Evolutionary conservation across 2,797 vertebrate species (phyloP).

Genomic region (Parambassis ranga): DNA sequence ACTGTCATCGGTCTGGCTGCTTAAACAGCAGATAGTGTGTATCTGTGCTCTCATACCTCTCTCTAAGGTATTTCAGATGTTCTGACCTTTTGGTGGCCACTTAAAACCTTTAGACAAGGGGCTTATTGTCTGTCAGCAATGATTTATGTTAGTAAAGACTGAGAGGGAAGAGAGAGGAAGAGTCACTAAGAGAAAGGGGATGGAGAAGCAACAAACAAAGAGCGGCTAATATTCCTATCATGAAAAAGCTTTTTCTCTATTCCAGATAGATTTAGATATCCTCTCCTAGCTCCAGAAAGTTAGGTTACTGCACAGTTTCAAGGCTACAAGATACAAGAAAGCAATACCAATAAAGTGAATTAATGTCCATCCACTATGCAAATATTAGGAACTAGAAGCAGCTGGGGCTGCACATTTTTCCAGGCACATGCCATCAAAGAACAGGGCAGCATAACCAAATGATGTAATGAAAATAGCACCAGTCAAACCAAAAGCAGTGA

Average conservation of each 20-base stretch:
- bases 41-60: slow-evolving; percentile 18
- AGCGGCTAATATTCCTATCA: too few species aligned
- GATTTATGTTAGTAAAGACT: slow-evolving; percentile 59
- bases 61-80: slow-evolving; percentile 47
- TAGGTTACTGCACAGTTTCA: too few species aligned
- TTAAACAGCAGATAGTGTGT: slow-evolving; percentile 52
- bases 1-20: slow-evolving; percentile 32
- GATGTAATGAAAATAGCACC: neutral
- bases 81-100: slow-evolving; percentile 57
- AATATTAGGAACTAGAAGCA: neutral
- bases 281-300: neutral
- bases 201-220: slow-evolving; percentile 2
- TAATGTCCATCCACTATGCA: neutral
- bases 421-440: neutral
- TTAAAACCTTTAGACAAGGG: slow-evolving; percentile 65
- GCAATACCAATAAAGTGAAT: too few species aligned
- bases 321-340: too few species aligned
- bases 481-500: neutral
- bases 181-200: neutral
- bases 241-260: neutral
- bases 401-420: neutral
- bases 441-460: neutral
- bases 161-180: neutral
- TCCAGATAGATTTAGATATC: slow-evolving; percentile 18
- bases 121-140: slow-evolving; percentile 65